phyloP scores from a whole-genome alignment of 1,140 invertebrate genomes.

The Drosophila murphyi region DNA sequence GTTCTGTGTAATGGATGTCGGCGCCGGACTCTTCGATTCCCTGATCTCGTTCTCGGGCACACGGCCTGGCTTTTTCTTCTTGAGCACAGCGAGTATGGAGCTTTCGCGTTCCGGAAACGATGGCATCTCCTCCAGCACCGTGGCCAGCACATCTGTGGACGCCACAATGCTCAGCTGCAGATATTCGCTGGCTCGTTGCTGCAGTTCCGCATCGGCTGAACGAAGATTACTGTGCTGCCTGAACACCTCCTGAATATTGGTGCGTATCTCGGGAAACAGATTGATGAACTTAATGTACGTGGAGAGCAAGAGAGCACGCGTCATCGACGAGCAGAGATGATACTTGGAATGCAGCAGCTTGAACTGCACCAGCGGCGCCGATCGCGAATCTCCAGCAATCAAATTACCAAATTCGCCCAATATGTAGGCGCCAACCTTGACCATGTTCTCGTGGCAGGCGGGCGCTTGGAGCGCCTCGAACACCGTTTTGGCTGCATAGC shows the following conservation, averaged over 20 bases:
- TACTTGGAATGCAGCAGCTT: constrained; percentile 99
- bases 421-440: constrained; percentile 99
- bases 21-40: constrained; percentile 91
- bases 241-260: constrained; percentile 98
- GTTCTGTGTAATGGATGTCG: constrained; percentile 84
- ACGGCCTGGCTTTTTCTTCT: constrained; percentile 98
- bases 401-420: constrained; percentile 99
- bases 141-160: constrained; percentile 98
- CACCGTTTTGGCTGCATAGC: constrained; percentile 99
- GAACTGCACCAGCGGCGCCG: constrained; percentile 98
- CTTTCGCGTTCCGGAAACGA: constrained; percentile 99
- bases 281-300: constrained; percentile 99
- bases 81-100: constrained; percentile 98
- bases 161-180: constrained; percentile 98
- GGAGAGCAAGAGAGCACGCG: constrained; percentile 97
- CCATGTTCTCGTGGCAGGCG: constrained; percentile 99
- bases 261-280: constrained; percentile 99
- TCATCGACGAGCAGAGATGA: constrained; percentile 98
- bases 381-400: constrained; percentile 99
- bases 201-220: constrained; percentile 98
- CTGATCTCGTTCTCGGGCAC: constrained; percentile 93
- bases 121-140: constrained; percentile 99
- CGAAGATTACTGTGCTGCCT: constrained; percentile 97
- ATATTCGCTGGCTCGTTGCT: constrained; percentile 99
- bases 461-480: constrained; percentile 99